Evolutionary conservation across 2,113 vertebrate genomes (phyloP), one percentile per base, ranked within the genome.

Genomic region (Anseranas semipalmata): DNA sequence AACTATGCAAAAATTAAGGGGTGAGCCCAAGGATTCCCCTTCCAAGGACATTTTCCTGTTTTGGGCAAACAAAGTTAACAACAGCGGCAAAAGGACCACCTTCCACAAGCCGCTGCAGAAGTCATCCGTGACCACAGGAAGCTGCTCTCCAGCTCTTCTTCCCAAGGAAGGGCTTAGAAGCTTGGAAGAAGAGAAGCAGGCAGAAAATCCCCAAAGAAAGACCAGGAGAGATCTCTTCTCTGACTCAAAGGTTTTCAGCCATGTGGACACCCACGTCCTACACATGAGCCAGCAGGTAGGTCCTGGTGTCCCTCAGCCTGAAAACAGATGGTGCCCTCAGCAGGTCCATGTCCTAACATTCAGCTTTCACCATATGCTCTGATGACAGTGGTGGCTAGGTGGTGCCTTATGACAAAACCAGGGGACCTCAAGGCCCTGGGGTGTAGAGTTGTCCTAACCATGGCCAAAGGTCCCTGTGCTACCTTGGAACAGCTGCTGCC

Each of bases 161-260:
- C 72, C 76, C 12, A 32, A 71, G 22, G 46, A 85, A 68, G 20
- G 15, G 16, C 1, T 65, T 35, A 32, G n/a, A 24, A 62, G 19
- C 20, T 6, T 56, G 17, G 45, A 25, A 32, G 37, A 66, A 78
- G 32, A 82, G 15, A 90, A 71, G 7, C 28, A 41, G 33, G 16
- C 6, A 18, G 16, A 65, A 74, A 97, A 75, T 12, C 27, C 24
- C 30, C 96, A 76, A 73, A 97, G 97, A 85, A 98, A 94, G 88
- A 81, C 59, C 30, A 97, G 98, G 30, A 98, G 90, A 82, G 98
- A 98, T 22, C 98, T 98, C 39, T 98, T 98, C 95, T 94, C 95
- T 50, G 97, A 85, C 78, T 77, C 88, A 0, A 97, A 97, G 27
- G 77, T 98, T 72, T 98, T 98, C 90, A 95, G 77, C 67, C 63